phyloP scores from a whole-genome alignment of 1,140 invertebrate species.

The Nylanderia fulva region DNA sequence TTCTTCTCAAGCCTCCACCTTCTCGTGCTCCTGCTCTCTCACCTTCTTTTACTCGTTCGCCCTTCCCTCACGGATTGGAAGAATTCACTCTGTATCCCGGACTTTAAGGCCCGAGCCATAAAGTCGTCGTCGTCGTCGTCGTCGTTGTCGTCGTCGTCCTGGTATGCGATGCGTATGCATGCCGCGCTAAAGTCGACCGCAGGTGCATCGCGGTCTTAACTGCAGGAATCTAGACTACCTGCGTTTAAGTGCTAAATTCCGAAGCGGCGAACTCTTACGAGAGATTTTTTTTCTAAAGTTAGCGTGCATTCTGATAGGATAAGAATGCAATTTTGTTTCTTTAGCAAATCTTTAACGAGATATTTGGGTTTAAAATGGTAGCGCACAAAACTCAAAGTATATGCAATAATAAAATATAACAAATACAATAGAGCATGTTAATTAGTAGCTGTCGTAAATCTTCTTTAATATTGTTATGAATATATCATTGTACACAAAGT shows the following conservation, averaged over 20 bases:
- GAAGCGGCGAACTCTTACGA: neutral
- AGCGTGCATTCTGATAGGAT: slow-evolving; percentile 24
- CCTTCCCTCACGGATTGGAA: slow-evolving; percentile 58
- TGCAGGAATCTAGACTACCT: slow-evolving; percentile 49
- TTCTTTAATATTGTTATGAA: slow-evolving; percentile 18
- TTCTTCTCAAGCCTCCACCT: neutral
- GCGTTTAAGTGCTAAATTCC: slow-evolving; percentile 49
- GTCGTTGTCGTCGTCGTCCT: slow-evolving; percentile 27
- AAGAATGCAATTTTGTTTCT: slow-evolving; percentile 15
- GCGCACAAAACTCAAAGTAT: neutral
- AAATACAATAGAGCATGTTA: slow-evolving; percentile 1
- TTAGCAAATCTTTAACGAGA: neutral
- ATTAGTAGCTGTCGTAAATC: neutral
- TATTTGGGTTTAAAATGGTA: neutral
- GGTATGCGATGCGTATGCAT: slow-evolving; percentile 68
- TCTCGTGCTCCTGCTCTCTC: slow-evolving; percentile 27
- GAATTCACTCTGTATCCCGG: slow-evolving; percentile 75
- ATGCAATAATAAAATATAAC: neutral
- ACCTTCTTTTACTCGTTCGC: neutral
- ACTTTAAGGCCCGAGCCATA: slow-evolving; percentile 73
- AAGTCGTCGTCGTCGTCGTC: slow-evolving; percentile 71
- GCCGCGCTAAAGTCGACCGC: slow-evolving; percentile 47
- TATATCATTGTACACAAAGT: neutral
- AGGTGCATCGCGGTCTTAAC: slow-evolving; percentile 49
- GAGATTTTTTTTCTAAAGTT: slow-evolving; percentile 2